Conservation (phyloP, 2,113 vertebrate genomes). For the Anarhynchus alexandrinus region DNA sequence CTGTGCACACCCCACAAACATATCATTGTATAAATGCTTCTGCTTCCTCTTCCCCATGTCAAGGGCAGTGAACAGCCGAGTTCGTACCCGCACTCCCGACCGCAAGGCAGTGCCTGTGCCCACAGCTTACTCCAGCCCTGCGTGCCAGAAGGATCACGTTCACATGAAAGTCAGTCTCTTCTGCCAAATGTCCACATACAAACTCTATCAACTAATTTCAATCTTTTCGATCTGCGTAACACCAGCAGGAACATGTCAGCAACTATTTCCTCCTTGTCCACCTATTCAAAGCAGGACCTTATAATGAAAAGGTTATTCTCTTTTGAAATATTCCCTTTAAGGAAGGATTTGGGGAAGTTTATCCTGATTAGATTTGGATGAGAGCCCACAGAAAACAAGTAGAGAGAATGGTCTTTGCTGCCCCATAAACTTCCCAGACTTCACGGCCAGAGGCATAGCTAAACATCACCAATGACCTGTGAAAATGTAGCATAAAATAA, state of each 20-base stretch:
- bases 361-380: not conserved
- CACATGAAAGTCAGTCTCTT: not conserved
- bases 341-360: not conserved
- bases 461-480: not conserved
- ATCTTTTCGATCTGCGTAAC: not conserved
- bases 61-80: not conserved
- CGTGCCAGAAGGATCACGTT: not conserved
- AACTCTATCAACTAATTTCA: not conserved
- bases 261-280: not conserved
- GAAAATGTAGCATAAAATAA: not conserved
- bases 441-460: not conserved
- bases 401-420: not conserved
- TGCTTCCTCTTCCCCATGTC: not conserved
- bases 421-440: not conserved
- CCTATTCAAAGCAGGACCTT: not conserved
- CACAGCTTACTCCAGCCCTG: not conserved
- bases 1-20: not conserved
- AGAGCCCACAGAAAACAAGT: not conserved
- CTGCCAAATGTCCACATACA: not conserved
- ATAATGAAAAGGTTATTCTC: not conserved
- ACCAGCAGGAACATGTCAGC: not conserved
- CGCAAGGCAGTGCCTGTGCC: not conserved
- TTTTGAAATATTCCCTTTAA: not conserved
- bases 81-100: not conserved
- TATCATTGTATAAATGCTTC: not conserved